Evolutionary conservation across 1,140 invertebrate genomes (phyloP).

Genomic region (Mya arenaria): DNA sequence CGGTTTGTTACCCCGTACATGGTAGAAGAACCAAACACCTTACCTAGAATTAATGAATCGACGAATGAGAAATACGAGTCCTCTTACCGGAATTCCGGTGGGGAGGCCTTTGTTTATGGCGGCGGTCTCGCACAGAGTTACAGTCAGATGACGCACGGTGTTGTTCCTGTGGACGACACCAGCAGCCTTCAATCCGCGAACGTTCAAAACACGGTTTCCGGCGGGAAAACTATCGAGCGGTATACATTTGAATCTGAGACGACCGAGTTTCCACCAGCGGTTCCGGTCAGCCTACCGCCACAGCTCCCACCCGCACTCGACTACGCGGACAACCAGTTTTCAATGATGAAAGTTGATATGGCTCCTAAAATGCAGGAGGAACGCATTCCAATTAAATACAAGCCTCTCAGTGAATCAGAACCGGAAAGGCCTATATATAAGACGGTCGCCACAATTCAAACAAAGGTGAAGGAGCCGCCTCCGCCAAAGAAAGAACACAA

Average conservation of each 20-base stretch:
- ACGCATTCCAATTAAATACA: no score
- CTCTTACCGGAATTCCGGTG: slow-evolving; percentile 20
- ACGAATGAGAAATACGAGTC: slow-evolving; percentile 6
- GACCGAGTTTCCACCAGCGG: neutral
- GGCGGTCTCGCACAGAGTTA: slow-evolving; percentile 38
- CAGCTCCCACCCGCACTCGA: slow-evolving; percentile 3
- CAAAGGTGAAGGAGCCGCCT: slow-evolving; percentile 22
- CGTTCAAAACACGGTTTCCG: neutral
- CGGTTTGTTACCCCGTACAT: slow-evolving; percentile 31
- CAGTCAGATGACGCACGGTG: slow-evolving; percentile 26
- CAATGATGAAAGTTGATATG: slow-evolving; percentile 40
- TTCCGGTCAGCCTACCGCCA: neutral
- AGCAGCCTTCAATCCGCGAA: slow-evolving; percentile 20
- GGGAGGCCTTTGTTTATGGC: slow-evolving; percentile 27
- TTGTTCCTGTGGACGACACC: slow-evolving; percentile 3
- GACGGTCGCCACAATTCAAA: slow-evolving; percentile 41
- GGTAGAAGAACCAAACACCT: slow-evolving; percentile 37
- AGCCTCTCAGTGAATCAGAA: no score
- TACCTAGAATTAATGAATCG: slow-evolving; percentile 4
- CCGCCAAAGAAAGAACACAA: neutral
- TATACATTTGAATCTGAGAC: slow-evolving; percentile 41
- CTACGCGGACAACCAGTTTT: neutral
- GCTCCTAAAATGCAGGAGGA: slow-evolving; percentile 28
- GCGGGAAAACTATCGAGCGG: neutral
- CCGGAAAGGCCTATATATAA: slow-evolving; percentile 41